phyloP scores from a whole-genome alignment of 2,113 vertebrate genomes.

The Prietella phreatophila region DNA sequence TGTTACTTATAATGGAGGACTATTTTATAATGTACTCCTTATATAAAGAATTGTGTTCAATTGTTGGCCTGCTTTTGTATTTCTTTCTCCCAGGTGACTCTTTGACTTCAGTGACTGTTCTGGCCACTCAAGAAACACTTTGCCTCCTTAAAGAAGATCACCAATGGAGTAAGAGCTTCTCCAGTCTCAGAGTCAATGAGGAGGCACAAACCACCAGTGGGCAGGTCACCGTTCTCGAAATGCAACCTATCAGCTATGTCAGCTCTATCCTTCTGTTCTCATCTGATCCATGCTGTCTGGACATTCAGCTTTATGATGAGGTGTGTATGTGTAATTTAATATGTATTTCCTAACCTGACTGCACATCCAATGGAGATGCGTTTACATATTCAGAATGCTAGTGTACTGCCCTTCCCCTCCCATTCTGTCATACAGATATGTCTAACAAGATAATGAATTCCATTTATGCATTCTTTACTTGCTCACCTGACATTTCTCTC shows the following conservation, averaged over 20 bases:
- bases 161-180: slow-evolving; percentile 69
- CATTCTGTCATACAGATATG: neutral
- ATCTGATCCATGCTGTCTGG: slow-evolving; percentile 73
- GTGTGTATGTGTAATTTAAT: slow-evolving; percentile 60
- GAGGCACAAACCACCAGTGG: slow-evolving; percentile 54
- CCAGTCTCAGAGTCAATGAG: neutral
- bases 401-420: neutral
- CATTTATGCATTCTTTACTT: neutral
- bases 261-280: slow-evolving; percentile 80
- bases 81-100: slow-evolving; percentile 54
- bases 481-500: neutral
- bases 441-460: neutral
- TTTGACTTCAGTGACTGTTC: slow-evolving; percentile 67
- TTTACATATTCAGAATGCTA: neutral
- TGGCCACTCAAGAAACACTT: slow-evolving; percentile 72
- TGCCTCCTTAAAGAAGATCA: slow-evolving; percentile 74
- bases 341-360: neutral
- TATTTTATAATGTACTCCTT: neutral
- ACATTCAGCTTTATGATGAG: slow-evolving; percentile 90
- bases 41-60: neutral
- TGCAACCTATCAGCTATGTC: slow-evolving; percentile 75
- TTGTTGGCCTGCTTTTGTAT: neutral
- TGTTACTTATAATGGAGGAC: neutral
- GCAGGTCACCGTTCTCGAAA: slow-evolving; percentile 59
- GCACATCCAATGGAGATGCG: neutral